A percentile compares a stretch with the other conserved stretches of the same genome.
Evolutionary conservation across 2,888 invertebrate species (phyloP).

Genomic region (Liodrosophila aerea): DNA sequence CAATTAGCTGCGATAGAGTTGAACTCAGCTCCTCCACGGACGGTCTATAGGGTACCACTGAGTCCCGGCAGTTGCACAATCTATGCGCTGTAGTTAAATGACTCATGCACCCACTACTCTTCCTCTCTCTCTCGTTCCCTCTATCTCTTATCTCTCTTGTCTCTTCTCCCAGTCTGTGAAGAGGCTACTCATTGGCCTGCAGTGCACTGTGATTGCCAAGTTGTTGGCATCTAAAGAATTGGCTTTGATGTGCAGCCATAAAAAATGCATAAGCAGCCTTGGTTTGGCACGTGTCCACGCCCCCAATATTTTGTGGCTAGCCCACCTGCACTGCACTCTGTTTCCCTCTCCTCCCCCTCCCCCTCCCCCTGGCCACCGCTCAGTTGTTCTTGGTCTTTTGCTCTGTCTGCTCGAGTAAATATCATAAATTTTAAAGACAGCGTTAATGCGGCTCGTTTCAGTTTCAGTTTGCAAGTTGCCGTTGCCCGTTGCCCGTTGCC

Average conservation of each 20-base stretch:
- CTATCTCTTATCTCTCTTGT: too few species aligned
- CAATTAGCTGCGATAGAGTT: too few species aligned
- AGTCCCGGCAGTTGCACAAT: too few species aligned
- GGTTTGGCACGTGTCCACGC: constrained; percentile 36
- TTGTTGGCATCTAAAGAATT: constrained; percentile 48
- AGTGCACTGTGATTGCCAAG: constrained; percentile 47
- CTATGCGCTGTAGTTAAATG: neutral
- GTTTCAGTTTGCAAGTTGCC: constrained; percentile 28
- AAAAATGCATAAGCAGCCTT: constrained; percentile 49
- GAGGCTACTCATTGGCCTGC: constrained; percentile 40
- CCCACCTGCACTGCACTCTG: neutral
- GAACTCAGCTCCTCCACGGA: too few species aligned
- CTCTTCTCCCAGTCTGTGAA: neutral
- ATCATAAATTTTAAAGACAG: constrained; percentile 78
- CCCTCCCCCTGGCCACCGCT: constrained; percentile 19
- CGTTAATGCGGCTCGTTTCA: constrained; percentile 61
- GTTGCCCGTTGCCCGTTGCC: constrained; percentile 14
- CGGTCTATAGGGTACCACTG: too few species aligned
- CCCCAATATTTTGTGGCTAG: constrained; percentile 3
- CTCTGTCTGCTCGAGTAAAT: constrained; percentile 68
- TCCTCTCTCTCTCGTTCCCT: too few species aligned
- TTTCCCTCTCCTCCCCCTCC: neutral
- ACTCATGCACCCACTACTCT: too few species aligned
- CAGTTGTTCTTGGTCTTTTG: neutral
- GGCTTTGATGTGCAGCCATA: constrained; percentile 51